phyloP scores from a whole-genome alignment of 2,888 invertebrate species.

The Aromia moschata region DNA sequence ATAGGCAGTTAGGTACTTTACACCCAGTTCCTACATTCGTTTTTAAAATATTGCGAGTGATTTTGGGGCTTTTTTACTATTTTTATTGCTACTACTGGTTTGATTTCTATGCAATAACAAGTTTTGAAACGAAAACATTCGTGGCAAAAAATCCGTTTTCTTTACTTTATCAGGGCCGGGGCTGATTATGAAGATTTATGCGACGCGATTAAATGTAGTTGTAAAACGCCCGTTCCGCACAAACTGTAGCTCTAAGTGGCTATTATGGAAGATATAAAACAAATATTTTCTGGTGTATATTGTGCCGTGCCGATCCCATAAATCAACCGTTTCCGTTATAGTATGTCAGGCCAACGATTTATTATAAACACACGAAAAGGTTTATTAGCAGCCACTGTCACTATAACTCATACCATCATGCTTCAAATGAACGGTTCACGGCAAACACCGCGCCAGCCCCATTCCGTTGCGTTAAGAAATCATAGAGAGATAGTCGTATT shows the following conservation, averaged over 20 bases:
- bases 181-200: slow-evolving; percentile 26
- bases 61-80: too few relatives aligned
- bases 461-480: slow-evolving; percentile 1
- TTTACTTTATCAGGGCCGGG: too few relatives aligned
- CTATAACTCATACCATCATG: slow-evolving; percentile 32
- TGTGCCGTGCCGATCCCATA: slow-evolving; percentile 30
- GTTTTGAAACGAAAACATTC: too few relatives aligned
- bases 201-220: slow-evolving; percentile 23
- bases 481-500: slow-evolving; percentile 1
- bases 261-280: slow-evolving; percentile 37
- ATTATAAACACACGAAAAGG: slow-evolving; percentile 39
- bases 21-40: too few relatives aligned
- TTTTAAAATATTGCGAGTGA: too few relatives aligned
- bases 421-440: slow-evolving; percentile 19
- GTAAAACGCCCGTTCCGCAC: slow-evolving; percentile 22
- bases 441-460: slow-evolving; percentile 12
- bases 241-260: slow-evolving; percentile 33
- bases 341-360: slow-evolving; percentile 35
- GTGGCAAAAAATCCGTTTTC: too few relatives aligned
- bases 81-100: too few relatives aligned
- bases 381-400: slow-evolving; percentile 36
- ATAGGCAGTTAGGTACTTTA: too few relatives aligned
- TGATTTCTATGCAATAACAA: too few relatives aligned
- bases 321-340: slow-evolving; percentile 40
- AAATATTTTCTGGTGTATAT: slow-evolving; percentile 38